These are phyloP conservation scores for Buceros bicornis DNA, from an alignment of 2,797 vertebrate species.

Conservation along the genomic window DNA sequence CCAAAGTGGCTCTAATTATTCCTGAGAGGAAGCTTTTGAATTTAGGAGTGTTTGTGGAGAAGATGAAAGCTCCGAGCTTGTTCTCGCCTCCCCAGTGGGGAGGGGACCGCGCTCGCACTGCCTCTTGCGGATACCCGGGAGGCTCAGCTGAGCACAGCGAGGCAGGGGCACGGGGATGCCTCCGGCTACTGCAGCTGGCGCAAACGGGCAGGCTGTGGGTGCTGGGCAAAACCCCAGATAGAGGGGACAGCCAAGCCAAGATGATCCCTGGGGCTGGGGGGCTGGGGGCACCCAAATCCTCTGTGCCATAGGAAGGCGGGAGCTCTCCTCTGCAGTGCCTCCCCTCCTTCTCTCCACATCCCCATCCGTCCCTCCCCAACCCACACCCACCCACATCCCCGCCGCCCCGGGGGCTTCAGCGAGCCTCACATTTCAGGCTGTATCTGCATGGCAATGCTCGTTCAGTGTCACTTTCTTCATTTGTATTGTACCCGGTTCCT, in stretches of 20 bases:
- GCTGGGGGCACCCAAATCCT: background rate
- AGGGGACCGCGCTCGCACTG: accelerated
- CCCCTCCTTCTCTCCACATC: background rate
- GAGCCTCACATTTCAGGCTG: accelerated
- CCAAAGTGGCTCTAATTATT: conserved; percentile 20
- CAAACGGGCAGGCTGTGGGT: background rate
- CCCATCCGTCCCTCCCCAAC: too few species aligned
- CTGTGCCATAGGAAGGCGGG: background rate
- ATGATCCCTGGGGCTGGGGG: background rate
- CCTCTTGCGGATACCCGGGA: background rate
- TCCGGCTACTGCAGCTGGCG: accelerated
- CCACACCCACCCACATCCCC: too few species aligned
- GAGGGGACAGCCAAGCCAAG: background rate
- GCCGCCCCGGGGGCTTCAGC: background rate
- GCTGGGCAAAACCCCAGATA: accelerated
- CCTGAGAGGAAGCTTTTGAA: conserved; percentile 13
- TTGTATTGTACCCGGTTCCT: background rate
- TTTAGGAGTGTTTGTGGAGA: background rate
- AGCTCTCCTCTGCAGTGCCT: background rate
- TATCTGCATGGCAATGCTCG: background rate
- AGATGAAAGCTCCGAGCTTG: background rate
- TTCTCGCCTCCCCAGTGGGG: background rate
- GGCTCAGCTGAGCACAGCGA: background rate
- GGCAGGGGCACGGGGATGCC: background rate
- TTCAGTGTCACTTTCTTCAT: background rate